These are phyloP conservation scores for Triplophysa rosa DNA, from an alignment of 2,113 vertebrate genomes.

Conservation along the genomic window DNA sequence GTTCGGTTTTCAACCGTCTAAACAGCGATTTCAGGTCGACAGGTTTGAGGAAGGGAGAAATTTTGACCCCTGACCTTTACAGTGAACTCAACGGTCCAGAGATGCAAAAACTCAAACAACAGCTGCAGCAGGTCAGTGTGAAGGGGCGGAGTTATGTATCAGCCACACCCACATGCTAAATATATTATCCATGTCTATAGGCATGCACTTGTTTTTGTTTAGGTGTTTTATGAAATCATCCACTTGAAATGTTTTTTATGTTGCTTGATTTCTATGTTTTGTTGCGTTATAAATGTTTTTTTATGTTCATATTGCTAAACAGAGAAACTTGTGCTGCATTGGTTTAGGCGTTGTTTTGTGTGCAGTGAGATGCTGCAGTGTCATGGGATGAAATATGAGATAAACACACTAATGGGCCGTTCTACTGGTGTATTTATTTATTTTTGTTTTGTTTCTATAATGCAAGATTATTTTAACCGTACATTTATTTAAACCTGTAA, in stretches of 20 bases:
- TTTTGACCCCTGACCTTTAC: slow-evolving; percentile 84
- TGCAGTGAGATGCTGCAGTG: slow-evolving; percentile 43
- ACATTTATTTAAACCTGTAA: too few species aligned
- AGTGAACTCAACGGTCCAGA: slow-evolving; percentile 95
- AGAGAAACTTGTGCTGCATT: not conserved
- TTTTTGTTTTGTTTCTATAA: not conserved
- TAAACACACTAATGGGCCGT: slow-evolving; percentile 26
- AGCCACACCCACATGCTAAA: not conserved
- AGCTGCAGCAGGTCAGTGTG: slow-evolving; percentile 85
- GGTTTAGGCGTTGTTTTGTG: slow-evolving; percentile 34
- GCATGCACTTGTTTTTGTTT: not conserved
- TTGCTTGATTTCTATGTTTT: not conserved
- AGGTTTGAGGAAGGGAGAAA: slow-evolving; percentile 77
- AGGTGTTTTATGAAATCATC: too few species aligned
- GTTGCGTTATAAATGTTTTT: not conserved
- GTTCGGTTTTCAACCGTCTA: slow-evolving; percentile 67
- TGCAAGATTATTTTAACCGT: not conserved
- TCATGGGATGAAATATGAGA: slow-evolving; percentile 54
- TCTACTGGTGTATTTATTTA: slow-evolving; percentile 55
- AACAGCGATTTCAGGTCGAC: slow-evolving; percentile 81
- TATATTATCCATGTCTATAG: not conserved
- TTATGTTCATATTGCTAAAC: not conserved
- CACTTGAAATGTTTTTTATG: not conserved
- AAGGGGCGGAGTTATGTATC: slow-evolving; percentile 4
- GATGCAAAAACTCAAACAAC: slow-evolving; percentile 95